Percentiles rank a stretch among this genome's conserved stretches.
phyloP scores from a whole-genome alignment of 35 echinoderm and acorn worm genomes.

The Lytechinus pictus region DNA sequence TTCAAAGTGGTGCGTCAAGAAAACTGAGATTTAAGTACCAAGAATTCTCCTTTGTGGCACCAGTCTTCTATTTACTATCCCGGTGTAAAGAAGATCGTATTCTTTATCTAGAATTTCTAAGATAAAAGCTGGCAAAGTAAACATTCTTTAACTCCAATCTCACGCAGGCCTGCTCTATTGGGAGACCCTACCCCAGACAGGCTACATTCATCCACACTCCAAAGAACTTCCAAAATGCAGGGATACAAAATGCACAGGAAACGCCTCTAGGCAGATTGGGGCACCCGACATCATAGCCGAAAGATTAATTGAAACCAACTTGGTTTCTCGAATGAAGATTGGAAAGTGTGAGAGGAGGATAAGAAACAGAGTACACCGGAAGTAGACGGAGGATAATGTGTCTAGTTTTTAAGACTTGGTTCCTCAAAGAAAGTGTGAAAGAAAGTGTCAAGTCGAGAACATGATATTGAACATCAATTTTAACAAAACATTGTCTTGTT shows the following conservation, averaged over 20 bases:
- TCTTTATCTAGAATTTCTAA: neutral
- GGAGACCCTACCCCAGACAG: neutral
- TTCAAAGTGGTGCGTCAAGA: neutral
- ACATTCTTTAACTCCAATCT: neutral
- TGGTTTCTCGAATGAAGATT: neutral
- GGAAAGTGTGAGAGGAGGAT: neutral
- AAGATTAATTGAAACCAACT: neutral
- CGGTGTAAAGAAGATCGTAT: neutral
- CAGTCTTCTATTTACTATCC: neutral
- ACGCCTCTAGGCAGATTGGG: neutral
- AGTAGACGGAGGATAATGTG: neutral
- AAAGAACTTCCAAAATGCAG: neutral
- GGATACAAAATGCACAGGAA: neutral
- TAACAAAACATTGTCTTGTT: too few relatives aligned
- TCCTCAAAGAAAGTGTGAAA: neutral
- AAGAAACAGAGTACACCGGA: neutral
- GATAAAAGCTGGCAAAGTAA: conserved; percentile 13
- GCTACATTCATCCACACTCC: neutral
- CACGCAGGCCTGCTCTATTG: neutral
- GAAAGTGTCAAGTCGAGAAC: neutral
- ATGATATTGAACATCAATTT: too few relatives aligned
- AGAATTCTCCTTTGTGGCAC: neutral
- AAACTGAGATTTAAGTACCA: neutral
- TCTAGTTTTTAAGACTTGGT: neutral
- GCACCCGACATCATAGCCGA: neutral